Conservation (phyloP, 2,113 vertebrate species). For the Butastur rufipennis region DNA sequence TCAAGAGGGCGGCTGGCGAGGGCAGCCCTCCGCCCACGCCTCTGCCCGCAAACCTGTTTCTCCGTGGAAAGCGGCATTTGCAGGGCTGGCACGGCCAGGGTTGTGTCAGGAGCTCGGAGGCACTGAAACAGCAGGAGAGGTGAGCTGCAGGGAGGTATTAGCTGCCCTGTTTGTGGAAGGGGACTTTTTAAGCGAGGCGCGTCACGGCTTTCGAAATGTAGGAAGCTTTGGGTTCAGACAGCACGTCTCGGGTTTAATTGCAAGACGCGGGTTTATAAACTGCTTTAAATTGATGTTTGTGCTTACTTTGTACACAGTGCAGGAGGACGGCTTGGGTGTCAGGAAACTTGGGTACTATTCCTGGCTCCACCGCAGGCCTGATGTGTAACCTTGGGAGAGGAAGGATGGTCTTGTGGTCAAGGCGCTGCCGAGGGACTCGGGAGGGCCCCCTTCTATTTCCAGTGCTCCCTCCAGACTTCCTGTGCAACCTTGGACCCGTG, state of each 20-base stretch:
- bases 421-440: neutral
- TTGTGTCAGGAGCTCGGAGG: neutral
- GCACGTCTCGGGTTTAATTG: neutral
- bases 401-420: conserved; percentile 55
- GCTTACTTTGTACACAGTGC: neutral
- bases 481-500: conserved; percentile 53
- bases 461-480: conserved; percentile 59
- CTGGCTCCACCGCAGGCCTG: conserved; percentile 19
- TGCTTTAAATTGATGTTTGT: neutral
- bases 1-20: neutral
- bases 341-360: conserved; percentile 57
- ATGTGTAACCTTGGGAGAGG: conserved; percentile 40
- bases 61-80: neutral
- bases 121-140: neutral
- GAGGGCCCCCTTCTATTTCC: conserved; percentile 52
- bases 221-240: neutral
- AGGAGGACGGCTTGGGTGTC: neutral
- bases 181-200: neutral
- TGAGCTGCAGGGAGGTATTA: neutral
- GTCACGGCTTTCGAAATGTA: neutral
- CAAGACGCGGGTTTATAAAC: neutral
- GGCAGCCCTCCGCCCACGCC: neutral
- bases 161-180: neutral
- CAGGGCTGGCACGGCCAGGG: neutral
- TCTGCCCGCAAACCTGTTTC: neutral